Base-by-base conservation (phyloP, 64 coral and sea anemone genomes). In the Montipora efflorescens region DNA sequence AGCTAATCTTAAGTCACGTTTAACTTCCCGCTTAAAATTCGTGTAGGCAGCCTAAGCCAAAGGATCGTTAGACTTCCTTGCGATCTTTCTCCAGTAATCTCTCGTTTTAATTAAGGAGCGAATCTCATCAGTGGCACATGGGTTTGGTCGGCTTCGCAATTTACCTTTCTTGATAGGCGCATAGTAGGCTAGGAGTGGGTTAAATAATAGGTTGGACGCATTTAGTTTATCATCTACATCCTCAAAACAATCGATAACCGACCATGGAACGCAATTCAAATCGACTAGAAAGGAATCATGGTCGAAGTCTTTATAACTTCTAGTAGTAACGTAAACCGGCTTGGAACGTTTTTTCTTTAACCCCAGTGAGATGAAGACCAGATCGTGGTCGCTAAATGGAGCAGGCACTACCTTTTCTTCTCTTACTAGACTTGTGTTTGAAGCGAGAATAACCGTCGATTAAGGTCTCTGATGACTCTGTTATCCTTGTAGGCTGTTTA, bases 361-460 rank as follows among this genome's bases (percentile, higher is more conserved):
- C 43, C 90, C 74, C 7, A 95, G 87, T 16, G 55, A 69, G 66
- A 79, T 16, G 79, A 83, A 50, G 22, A 83, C 70, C 9, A 93
- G 53, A 62, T 93, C 91, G 21, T 92, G 90, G 76, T 92, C 90
- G 50, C 90, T 83, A 53, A 92, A 82, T 75, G 90, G 82, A 43
- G 47, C 48, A 25, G 90, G 90, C 3, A 92, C 72, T 5, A 78
- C 91, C 43, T 64, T 92, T 49, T 80, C 75, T 87, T 92, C 91
- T 48, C 69, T 92, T 28, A 92, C 18, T 12, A 92, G 67, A 55
- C 57, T 82, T 81, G 36, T 62, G 69, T 89, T 93, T 20, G 92
- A 85, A 66, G 67, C 87, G 19, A 94, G 78, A 9, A 83, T 49
- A 53, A 89, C 76, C 23, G 78, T 94, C 92, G 5, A 94, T 88